Base-by-base conservation (phyloP, 2,888 invertebrate genomes). In the Clusia tigrina region DNA sequence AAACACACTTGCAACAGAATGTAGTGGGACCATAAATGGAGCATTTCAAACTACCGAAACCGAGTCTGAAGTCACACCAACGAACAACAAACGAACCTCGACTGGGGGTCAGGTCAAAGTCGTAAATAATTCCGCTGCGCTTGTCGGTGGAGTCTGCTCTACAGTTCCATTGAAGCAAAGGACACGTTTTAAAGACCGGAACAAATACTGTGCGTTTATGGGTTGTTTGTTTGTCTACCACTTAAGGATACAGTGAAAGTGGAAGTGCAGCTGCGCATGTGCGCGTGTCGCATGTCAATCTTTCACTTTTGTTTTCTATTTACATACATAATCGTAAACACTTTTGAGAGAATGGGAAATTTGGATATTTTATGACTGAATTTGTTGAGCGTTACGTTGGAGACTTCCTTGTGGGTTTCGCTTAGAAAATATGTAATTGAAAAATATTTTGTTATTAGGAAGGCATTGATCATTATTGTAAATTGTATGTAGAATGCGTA, bases 261-360 rank as follows among this genome's bases (percentile, higher is more conserved):
- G 32, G 5, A 38, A 53, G 55, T 38, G n/a, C 64, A 51, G 53
- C 6, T 62, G 67, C 69, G 76, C 74, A 72, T 69, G 71, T 73
- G 75, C 75, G 66, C 78, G 76, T 75, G 77, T 72, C 67, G 57
- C 6, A 54, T 60, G 54, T 54, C 60, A 60, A 54, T 60, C 48
- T 24, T 42, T n/a, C 2, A 32, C 32, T 32, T 6, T 9, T n/a
- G n/a, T n/a, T n/a, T n/a, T n/a, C n/a, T 12, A 32, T 32, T 32
- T 32, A 12, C 32, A 32, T 12, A 6, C 32, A 12, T 12, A 32
- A 38, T 18, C 52, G 37, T 15, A 18, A 18, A 51, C n/a, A 20
- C n/a, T 51, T 22, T 51, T 5, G 12, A 51, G 51, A 22, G 6
- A 17, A 51, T 51, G 2, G 20, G 26, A 18, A 32, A 32, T 32